phyloP scores from a whole-genome alignment of 2,797 vertebrate genomes.

The Lutjanus campechanus region DNA sequence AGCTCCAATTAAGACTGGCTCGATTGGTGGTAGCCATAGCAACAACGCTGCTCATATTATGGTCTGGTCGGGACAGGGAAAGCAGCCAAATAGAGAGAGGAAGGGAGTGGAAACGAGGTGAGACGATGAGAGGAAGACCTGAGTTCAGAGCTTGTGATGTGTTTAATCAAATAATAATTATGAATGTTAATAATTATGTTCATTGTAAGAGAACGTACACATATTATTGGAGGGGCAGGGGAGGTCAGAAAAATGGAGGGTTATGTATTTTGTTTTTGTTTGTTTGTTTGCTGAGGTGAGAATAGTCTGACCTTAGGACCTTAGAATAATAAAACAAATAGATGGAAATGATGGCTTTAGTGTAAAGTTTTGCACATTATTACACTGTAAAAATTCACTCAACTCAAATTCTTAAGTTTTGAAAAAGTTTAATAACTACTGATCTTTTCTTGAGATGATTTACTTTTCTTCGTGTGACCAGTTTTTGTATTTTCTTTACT shows the following conservation, averaged over 20 bases:
- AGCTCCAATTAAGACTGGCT: conserved; percentile 65
- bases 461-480: too few relatives aligned
- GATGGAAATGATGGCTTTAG: too few relatives aligned
- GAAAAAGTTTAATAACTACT: too few relatives aligned
- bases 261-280: not conserved
- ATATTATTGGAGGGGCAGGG: not conserved
- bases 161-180: not conserved
- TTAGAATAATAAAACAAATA: not conserved
- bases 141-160: not conserved
- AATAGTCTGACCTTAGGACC: too few relatives aligned
- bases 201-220: not conserved
- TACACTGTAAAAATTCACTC: too few relatives aligned
- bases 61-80: conserved; percentile 18
- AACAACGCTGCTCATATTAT: conserved; percentile 31
- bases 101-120: not conserved
- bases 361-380: too few relatives aligned
- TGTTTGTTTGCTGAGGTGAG: not conserved
- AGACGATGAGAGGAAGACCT: not conserved
- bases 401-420: too few relatives aligned
- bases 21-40: conserved; percentile 48
- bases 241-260: not conserved
- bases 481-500: too few relatives aligned
- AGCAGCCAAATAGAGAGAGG: too few relatives aligned
- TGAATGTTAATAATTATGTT: not conserved
- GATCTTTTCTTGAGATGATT: too few relatives aligned